Percentiles rank a stretch among this genome's conserved stretches.
phyloP scores from a whole-genome alignment of 2,113 vertebrate species.

The Ptilorrhoa leucosticta region DNA sequence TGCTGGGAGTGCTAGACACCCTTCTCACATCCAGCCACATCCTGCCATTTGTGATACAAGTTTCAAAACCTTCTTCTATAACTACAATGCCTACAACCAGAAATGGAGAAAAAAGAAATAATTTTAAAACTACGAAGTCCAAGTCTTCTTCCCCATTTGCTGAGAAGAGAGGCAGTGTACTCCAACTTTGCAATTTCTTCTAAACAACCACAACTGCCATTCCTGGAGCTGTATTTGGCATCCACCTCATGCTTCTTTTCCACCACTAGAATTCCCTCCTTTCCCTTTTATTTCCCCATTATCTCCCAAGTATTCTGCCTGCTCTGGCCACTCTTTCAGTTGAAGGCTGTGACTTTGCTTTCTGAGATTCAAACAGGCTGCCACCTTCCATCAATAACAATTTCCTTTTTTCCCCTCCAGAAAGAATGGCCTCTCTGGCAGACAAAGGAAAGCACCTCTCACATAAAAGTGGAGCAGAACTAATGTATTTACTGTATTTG shows the following conservation, averaged over 20 bases:
- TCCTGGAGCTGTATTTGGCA: background rate
- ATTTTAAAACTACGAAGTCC: background rate
- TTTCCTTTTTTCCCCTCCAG: background rate
- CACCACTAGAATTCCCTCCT: background rate
- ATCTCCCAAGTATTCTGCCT: background rate
- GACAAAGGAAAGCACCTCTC: constrained; percentile 45
- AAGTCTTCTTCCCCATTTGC: background rate
- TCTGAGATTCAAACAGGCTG: constrained; percentile 1
- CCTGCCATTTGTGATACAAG: background rate
- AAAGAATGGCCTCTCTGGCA: background rate
- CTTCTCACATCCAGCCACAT: background rate
- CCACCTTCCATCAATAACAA: constrained; percentile 19
- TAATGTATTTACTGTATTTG: constrained; percentile 66
- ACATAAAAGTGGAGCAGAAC: constrained; percentile 68
- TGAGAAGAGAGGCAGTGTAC: background rate
- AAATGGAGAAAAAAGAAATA: background rate
- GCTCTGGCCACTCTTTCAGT: background rate
- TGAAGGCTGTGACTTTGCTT: background rate
- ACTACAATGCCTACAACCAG: background rate
- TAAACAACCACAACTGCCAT: background rate
- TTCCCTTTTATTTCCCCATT: background rate
- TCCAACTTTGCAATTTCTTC: background rate
- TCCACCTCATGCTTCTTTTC: background rate
- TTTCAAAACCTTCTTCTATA: background rate
- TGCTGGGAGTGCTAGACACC: background rate